Conservation (phyloP, 2,888 invertebrate genomes). For the Hydrotaea diabolus region DNA sequence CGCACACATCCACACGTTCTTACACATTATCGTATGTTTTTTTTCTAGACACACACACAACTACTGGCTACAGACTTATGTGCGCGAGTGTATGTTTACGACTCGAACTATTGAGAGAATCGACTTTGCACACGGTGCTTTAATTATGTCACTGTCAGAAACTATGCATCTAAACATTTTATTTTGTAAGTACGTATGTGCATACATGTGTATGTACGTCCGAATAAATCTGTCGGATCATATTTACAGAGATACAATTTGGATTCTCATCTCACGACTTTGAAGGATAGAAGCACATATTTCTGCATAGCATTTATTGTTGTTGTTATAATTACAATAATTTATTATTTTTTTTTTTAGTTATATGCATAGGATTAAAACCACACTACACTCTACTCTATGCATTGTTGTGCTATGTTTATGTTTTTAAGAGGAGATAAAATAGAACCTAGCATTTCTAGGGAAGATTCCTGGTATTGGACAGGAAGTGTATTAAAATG, state of each 20-base stretch:
- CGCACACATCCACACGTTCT: background rate
- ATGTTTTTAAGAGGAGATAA: background rate
- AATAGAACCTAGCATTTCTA: constrained; percentile 46
- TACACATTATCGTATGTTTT: too few relatives aligned
- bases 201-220: background rate
- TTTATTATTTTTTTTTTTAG: background rate
- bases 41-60: too few relatives aligned
- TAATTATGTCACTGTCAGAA: background rate
- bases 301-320: constrained; percentile 49
- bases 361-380: constrained; percentile 44
- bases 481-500: constrained; percentile 2
- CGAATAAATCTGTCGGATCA: background rate
- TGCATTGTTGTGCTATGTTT: constrained; percentile 16
- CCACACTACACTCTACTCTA: constrained; percentile 62
- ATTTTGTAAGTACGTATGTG: background rate
- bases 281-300: constrained; percentile 53
- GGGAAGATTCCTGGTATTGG: too few relatives aligned
- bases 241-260: background rate
- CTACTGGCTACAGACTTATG: too few relatives aligned
- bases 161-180: constrained; percentile 23
- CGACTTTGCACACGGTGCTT: constrained; percentile 57
- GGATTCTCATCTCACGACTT: too few relatives aligned
- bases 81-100: too few relatives aligned
- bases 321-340: background rate
- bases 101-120: too few relatives aligned